Evolutionary conservation across 2,888 invertebrate genomes (phyloP).

Genomic region (Agrilus mali): DNA sequence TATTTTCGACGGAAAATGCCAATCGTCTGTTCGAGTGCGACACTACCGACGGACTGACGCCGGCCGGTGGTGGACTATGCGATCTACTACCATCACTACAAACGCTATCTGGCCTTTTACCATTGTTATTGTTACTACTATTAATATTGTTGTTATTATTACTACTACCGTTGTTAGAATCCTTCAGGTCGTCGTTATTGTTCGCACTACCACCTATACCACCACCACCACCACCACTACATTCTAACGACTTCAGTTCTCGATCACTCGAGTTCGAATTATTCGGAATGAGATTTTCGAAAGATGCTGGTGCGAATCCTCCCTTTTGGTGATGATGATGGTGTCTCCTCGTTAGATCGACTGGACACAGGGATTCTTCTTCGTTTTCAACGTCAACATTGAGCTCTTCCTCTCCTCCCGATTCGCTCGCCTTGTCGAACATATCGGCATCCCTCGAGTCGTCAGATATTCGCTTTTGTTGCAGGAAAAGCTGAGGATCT

Average conservation of each 20-base stretch:
- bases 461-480: slow-evolving; percentile 29
- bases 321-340: slow-evolving; percentile 15
- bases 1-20: slow-evolving; percentile 84
- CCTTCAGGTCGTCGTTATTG: slow-evolving; percentile 19
- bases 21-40: slow-evolving; percentile 51
- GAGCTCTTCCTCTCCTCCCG: slow-evolving; percentile 22
- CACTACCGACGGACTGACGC: slow-evolving; percentile 28
- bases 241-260: too few species aligned
- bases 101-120: slow-evolving; percentile 33
- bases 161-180: neutral
- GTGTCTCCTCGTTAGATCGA: slow-evolving; percentile 33
- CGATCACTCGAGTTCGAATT: neutral
- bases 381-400: slow-evolving; percentile 33
- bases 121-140: slow-evolving; percentile 9
- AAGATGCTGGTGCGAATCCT: slow-evolving; percentile 18
- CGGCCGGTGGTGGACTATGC: slow-evolving; percentile 30
- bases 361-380: slow-evolving; percentile 33
- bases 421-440: slow-evolving; percentile 23
- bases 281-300: slow-evolving; percentile 20
- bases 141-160: too few species aligned
- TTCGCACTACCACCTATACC: too few species aligned
- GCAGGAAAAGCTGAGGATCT: slow-evolving; percentile 25
- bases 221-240: too few species aligned
- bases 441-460: slow-evolving; percentile 30
- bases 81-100: slow-evolving; percentile 34